These are phyloP conservation scores for Piscicola geometra DNA, from an alignment of 2,888 invertebrate species.

Conservation along the genomic window DNA sequence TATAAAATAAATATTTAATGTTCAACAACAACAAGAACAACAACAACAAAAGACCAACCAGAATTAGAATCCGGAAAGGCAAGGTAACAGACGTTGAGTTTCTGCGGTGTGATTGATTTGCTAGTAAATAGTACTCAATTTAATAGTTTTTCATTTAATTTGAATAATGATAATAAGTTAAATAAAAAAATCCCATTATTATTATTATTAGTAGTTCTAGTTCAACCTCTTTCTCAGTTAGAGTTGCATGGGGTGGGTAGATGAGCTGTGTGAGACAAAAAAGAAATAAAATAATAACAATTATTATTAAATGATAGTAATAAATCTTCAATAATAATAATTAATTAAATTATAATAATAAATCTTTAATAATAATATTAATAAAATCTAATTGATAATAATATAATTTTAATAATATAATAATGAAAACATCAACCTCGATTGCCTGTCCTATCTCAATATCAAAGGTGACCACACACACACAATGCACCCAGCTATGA, in stretches of 20 bases:
- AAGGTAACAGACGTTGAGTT: conserved; percentile 78
- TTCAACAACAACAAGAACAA: no score
- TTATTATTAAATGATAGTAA: conserved; percentile 5
- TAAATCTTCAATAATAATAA: background rate
- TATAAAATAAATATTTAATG: no score
- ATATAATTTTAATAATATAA: background rate
- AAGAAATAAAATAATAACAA: conserved; percentile 53
- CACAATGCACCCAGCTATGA: conserved; percentile 91
- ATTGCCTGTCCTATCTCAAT: conserved; percentile 96
- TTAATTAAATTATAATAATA: conserved; percentile 31
- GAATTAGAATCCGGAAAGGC: conserved; percentile 99
- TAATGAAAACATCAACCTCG: conserved; percentile 64
- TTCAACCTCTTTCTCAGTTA: conserved; percentile 31
- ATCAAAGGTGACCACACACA: conserved; percentile 97
- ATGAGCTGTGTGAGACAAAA: conserved; percentile 25
- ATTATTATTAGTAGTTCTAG: no score
- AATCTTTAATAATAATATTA: background rate
- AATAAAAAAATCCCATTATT: no score
- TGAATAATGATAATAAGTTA: no score
- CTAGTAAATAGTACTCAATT: background rate
- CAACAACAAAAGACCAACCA: conserved; percentile 47
- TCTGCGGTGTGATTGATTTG: conserved; percentile 47
- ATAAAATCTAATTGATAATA: background rate
- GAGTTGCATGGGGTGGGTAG: conserved; percentile 22
- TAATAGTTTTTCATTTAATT: no score